phyloP scores from a whole-genome alignment of 30 jellyfish, hydroid and myxozoan species.

The Rhopilema esculentum region DNA sequence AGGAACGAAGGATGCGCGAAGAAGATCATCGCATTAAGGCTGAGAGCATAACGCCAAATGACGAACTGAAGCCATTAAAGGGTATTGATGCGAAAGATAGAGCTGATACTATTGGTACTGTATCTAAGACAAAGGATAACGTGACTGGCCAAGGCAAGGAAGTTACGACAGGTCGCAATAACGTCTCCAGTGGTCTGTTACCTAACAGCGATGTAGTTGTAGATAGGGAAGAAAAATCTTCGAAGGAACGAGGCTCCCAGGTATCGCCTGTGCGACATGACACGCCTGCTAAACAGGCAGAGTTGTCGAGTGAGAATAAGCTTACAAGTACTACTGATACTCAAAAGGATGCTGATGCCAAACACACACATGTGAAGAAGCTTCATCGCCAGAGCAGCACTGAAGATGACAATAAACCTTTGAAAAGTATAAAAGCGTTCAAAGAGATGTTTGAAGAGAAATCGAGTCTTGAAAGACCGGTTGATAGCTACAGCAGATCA shows the following conservation, averaged over 20 bases:
- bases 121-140: neutral
- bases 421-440: conserved; percentile 44
- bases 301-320: neutral
- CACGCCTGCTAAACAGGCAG: neutral
- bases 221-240: neutral
- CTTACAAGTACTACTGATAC: neutral
- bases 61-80: neutral
- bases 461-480: conserved; percentile 49
- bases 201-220: neutral
- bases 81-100: neutral
- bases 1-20: neutral
- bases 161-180: neutral
- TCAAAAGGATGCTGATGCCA: neutral
- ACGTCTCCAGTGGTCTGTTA: no score
- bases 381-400: conserved; percentile 7
- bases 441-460: conserved; percentile 62
- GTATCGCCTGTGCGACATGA: neutral
- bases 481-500: conserved; percentile 39
- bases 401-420: conserved; percentile 16
- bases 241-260: neutral
- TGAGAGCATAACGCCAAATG: neutral
- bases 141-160: neutral
- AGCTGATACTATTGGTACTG: neutral
- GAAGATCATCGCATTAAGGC: neutral
- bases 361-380: neutral